These are phyloP conservation scores for Cirrhinus mrigala DNA, from an alignment of 2,797 vertebrate species.

Conservation along the genomic window DNA sequence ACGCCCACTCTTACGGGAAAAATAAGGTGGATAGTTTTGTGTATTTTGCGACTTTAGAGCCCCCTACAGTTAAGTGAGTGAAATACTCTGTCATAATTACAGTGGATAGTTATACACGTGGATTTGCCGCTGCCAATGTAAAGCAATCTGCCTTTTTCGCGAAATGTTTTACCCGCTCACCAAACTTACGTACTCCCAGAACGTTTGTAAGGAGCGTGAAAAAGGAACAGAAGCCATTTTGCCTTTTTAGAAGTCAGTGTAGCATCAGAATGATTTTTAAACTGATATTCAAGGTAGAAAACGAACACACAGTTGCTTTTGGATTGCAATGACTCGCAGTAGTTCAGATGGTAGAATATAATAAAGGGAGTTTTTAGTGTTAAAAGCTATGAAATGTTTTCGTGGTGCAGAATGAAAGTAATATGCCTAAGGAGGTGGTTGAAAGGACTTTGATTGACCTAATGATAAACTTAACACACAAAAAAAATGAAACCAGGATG, in stretches of 20 bases:
- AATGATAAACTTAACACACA: background rate
- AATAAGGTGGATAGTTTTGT: background rate
- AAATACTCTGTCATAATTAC: background rate
- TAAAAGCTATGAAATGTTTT: background rate
- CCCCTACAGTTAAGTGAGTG: background rate
- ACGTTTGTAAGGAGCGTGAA: background rate
- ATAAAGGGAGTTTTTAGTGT: background rate
- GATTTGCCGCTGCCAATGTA: background rate
- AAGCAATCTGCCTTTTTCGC: background rate
- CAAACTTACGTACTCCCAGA: background rate
- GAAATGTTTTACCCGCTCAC: background rate
- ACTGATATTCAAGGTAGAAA: background rate
- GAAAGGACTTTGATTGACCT: background rate
- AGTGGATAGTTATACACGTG: background rate
- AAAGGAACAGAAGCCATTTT: background rate
- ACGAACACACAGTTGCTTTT: background rate
- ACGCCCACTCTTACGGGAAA: too few relatives aligned
- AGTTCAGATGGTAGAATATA: background rate
- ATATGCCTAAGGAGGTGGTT: background rate
- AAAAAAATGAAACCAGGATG: background rate
- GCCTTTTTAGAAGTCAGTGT: background rate
- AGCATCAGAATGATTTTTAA: background rate
- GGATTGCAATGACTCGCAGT: background rate
- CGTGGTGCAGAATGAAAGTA: background rate
- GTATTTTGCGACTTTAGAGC: background rate